phyloP scores from a whole-genome alignment of 1,140 invertebrate species.

The Micrasema longulum region DNA sequence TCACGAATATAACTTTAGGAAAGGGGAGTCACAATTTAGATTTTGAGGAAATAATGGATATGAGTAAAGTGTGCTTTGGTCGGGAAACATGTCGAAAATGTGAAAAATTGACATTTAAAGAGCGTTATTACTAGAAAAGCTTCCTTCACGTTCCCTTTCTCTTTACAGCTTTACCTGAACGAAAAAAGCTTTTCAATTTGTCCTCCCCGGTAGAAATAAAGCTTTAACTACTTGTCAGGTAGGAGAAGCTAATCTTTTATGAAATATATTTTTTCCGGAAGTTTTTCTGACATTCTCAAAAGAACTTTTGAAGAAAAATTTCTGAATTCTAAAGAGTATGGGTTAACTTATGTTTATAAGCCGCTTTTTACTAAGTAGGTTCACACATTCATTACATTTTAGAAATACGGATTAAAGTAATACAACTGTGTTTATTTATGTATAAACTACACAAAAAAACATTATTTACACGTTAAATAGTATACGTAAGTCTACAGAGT shows the following conservation, averaged over 20 bases:
- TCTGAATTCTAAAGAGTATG: too few species aligned
- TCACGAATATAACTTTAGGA: conserved; percentile 50
- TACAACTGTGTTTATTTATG: too few species aligned
- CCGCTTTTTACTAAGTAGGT: too few species aligned
- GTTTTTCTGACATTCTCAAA: too few species aligned
- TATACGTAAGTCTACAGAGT: too few species aligned
- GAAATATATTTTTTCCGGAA: conserved; percentile 23
- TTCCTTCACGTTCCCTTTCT: too few species aligned
- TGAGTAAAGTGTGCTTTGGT: conserved; percentile 36
- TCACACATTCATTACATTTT: too few species aligned
- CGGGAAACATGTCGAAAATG: conserved; percentile 50
- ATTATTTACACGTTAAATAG: too few species aligned
- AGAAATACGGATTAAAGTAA: too few species aligned
- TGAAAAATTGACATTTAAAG: conserved; percentile 55
- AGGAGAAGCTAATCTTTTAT: conserved; percentile 26
- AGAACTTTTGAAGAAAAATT: too few species aligned
- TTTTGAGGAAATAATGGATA: conserved; percentile 20
- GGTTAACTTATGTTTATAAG: too few species aligned
- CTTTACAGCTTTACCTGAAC: conserved; percentile 22
- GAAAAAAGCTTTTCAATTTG: conserved; percentile 27
- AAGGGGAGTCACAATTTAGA: conserved; percentile 26
- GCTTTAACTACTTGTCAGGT: conserved; percentile 31
- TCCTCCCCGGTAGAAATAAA: conserved; percentile 22
- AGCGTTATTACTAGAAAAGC: conserved; percentile 50
- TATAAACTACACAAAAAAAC: too few species aligned